Percentiles rank a stretch among this genome's conserved stretches.
These are phyloP conservation scores for Stenopsyche tienmushanensis DNA, from an alignment of 1,140 invertebrate genomes.

Conservation along the genomic window DNA sequence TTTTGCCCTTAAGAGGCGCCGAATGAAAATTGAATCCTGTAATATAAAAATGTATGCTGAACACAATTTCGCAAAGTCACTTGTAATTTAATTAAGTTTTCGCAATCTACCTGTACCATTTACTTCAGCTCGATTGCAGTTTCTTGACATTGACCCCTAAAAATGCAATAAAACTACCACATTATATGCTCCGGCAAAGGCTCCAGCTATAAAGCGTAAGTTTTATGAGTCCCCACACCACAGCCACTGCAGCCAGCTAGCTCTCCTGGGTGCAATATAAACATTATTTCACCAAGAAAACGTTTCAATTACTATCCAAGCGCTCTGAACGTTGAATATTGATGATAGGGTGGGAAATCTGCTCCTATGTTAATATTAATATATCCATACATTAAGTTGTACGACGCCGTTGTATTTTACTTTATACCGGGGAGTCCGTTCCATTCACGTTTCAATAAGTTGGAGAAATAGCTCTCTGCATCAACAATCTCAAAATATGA, in stretches of 20 bases:
- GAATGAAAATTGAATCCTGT: too few species aligned
- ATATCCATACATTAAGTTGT: too few species aligned
- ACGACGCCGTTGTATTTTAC: too few species aligned
- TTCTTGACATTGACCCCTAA: neutral
- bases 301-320: neutral
- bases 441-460: too few species aligned
- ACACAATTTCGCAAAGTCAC: too few species aligned
- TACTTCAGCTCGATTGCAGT: neutral
- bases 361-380: neutral
- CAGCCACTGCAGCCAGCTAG: neutral
- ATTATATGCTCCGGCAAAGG: neutral
- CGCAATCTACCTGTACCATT: too few species aligned
- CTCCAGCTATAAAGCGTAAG: neutral
- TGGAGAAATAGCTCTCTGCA: too few species aligned
- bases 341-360: neutral
- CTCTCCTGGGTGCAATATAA: conserved; percentile 6
- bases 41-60: too few species aligned
- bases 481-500: neutral
- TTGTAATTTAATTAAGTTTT: too few species aligned
- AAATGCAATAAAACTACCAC: neutral
- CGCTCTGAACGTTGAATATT: conserved; percentile 1
- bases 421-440: too few species aligned
- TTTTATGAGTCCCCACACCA: conserved; percentile 4
- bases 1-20: too few species aligned
- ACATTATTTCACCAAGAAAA: conserved; percentile 11